phyloP scores from a whole-genome alignment of 1,140 invertebrate species.

The Alviniconcha marisindica region DNA sequence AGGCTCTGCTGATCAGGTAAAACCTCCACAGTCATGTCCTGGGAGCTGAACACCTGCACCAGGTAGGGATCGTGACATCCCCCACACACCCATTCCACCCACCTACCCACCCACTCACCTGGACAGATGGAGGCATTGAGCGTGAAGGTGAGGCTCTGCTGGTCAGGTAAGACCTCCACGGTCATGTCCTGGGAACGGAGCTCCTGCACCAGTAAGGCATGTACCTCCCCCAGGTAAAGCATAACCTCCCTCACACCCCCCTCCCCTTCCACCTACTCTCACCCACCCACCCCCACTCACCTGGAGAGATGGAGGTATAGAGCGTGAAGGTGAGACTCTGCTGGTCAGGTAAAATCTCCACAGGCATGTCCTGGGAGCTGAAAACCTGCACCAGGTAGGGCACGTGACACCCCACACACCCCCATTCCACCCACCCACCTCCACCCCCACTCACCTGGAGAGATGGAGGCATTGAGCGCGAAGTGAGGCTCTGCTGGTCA shows the following conservation, averaged over 20 bases:
- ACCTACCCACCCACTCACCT: slow-evolving; percentile 59
- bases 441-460: slow-evolving; percentile 66
- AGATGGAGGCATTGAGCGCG: slow-evolving; percentile 67
- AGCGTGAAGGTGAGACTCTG: slow-evolving; percentile 68
- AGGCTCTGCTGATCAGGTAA: slow-evolving; percentile 66
- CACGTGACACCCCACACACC: background rate
- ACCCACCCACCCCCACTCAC: slow-evolving; percentile 46
- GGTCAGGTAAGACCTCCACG: slow-evolving; percentile 64
- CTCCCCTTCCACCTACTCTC: no score
- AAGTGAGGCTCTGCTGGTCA: slow-evolving; percentile 67
- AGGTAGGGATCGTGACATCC: no score
- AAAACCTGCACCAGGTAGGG: no score
- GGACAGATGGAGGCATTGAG: slow-evolving; percentile 71
- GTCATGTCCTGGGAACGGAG: slow-evolving; percentile 69
- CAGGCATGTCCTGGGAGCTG: slow-evolving; percentile 63
- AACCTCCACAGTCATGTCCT: slow-evolving; percentile 68
- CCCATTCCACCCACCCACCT: background rate
- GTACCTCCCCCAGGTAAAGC: no score
- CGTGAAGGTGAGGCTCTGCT: slow-evolving; percentile 67
- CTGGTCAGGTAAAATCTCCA: slow-evolving; percentile 63
- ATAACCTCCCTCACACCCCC: no score
- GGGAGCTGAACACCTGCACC: slow-evolving; percentile 72
- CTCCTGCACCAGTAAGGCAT: slow-evolving; percentile 76
- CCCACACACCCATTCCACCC: no score
- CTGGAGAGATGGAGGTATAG: slow-evolving; percentile 71